phyloP scores from a whole-genome alignment of 2,113 vertebrate genomes.

The Scartelaos histophorus region DNA sequence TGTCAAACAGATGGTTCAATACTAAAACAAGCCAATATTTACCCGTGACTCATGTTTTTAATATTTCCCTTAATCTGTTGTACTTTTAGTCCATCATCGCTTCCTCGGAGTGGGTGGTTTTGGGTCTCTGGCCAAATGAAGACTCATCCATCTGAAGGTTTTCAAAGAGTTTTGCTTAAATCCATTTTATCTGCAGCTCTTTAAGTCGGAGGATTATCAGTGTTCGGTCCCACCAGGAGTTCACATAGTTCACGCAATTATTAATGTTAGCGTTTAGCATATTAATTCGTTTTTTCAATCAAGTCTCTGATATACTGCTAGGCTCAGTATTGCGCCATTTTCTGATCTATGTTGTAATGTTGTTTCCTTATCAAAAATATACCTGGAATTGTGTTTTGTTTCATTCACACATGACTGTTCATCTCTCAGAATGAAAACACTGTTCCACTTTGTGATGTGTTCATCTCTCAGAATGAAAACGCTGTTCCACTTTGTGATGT shows the following conservation, averaged over 20 bases:
- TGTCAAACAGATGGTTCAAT: conserved; percentile 24
- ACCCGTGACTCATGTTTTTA: conserved; percentile 19
- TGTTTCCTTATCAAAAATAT: no score
- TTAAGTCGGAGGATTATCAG: conserved; percentile 50
- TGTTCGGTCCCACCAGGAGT: conserved; percentile 37
- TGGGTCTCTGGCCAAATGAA: conserved; percentile 13
- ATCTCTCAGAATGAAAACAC: no score
- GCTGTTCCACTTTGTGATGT: no score
- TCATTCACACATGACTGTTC: no score
- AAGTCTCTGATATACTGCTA: neutral
- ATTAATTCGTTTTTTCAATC: conserved; percentile 18
- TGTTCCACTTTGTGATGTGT: no score
- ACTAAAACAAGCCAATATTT: conserved; percentile 18
- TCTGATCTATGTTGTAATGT: no score
- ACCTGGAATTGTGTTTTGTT: no score
- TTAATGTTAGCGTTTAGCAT: conserved; percentile 19
- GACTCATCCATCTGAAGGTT: conserved; percentile 10
- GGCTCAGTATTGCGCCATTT: no score
- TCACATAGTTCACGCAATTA: conserved; percentile 19
- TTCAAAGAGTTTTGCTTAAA: conserved; percentile 17
- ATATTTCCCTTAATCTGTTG: neutral
- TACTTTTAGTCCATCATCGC: conserved; percentile 18
- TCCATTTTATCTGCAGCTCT: conserved; percentile 46
- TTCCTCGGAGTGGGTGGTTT: conserved; percentile 1
- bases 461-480: no score